Base-by-base conservation (phyloP, 2,797 vertebrate genomes). In the Poecile montanus region DNA sequence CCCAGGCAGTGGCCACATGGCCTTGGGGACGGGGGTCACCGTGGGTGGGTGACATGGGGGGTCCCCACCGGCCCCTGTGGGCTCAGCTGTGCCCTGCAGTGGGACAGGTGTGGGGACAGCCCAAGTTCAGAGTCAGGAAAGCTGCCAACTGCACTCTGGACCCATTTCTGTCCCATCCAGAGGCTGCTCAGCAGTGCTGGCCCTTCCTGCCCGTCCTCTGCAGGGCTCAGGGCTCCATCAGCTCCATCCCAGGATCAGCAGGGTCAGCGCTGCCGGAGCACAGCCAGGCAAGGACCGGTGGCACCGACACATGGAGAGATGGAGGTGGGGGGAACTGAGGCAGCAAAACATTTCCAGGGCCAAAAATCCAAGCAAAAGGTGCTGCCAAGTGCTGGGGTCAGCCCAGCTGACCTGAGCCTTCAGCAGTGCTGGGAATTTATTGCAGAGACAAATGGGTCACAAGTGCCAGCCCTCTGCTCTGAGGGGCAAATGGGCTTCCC, bases 401-500 rank as follows among this genome's bases (percentile, higher is more conserved):
- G 47, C 32, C 16, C 1, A 4, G 29, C 42, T 68, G 90, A 53
- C 92, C 83, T 15, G 9, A 2, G 10, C 34, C 82, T 63, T 53
- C 7, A 27, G 56, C 6, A 3, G 19, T 1, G 4, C 47, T 2
- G 48, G 29, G 67, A 34, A 96, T 93, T 96, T 94, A 95, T 82
- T 78, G 93, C 67, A 1, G 63, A 45, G 92, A 57, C 95, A 95
- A 90, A 96, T 17, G 94, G 95, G 77, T 16, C 60, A 36, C 45
- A 17, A n/a, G 74, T 27, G 74, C 34, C 83, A 66, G 9, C 62
- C 58, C 86, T 61, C 86, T 38, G 56, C 89, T 60, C 54, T 0
- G 0, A 62, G 83, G 17, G 60, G 85, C 83, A 95, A 93, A 95
- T 93, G 94, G 82, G 17, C 91, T 94, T 70, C 85, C 67, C 94